Percentiles rank a stretch among this genome's conserved stretches.
These are phyloP conservation scores for Paracanthobrama guichenoti DNA, from an alignment of 2,113 vertebrate species.

Conservation along the genomic window DNA sequence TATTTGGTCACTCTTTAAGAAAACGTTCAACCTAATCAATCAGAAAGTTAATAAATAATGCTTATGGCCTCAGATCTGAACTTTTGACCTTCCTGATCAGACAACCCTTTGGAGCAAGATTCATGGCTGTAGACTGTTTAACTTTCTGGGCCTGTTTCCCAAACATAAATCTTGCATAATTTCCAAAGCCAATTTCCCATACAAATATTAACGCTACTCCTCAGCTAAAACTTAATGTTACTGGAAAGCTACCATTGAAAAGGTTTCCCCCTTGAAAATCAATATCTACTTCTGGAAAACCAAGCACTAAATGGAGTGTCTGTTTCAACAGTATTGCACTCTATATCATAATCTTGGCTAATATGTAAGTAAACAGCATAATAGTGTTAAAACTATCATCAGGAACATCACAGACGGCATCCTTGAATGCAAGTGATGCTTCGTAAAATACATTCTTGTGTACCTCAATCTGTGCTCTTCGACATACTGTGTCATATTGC, in stretches of 20 bases:
- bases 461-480: constrained; percentile 11
- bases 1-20: background rate
- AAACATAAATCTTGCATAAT: constrained; percentile 6
- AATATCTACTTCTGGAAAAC: background rate
- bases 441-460: constrained; percentile 29
- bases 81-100: background rate
- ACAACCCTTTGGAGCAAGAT: background rate
- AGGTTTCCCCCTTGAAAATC: background rate
- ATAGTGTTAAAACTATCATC: constrained; percentile 20
- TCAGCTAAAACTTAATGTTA: background rate
- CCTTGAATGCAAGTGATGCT: constrained; percentile 13
- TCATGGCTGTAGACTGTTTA: background rate
- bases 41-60: constrained; percentile 43
- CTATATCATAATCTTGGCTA: constrained; percentile 5
- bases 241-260: background rate
- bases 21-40: constrained; percentile 21
- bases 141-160: background rate
- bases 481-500: constrained; percentile 2
- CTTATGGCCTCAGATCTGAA: constrained; percentile 23
- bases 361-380: constrained; percentile 25
- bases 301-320: background rate
- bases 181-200: background rate
- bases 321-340: constrained; percentile 19
- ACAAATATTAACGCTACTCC: background rate
- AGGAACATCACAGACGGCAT: constrained; percentile 23